Conservation (phyloP, 2,113 vertebrate species). For the Neotoma lepida region DNA sequence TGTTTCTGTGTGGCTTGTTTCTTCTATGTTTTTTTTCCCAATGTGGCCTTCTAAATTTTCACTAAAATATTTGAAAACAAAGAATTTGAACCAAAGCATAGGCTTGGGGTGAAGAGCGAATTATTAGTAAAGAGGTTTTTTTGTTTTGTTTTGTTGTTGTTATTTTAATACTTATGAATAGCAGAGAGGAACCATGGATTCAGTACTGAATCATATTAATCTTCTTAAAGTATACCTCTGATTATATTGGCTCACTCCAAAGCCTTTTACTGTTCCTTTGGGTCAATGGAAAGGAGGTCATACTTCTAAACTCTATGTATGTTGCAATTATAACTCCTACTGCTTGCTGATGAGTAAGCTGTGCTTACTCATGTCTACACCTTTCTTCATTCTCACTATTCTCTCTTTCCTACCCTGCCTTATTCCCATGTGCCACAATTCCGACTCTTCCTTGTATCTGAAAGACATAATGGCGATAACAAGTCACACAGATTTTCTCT, state of each 20-base stretch:
- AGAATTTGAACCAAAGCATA: conserved; percentile 54
- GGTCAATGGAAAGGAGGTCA: conserved; percentile 33
- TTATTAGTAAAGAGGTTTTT: conserved; percentile 15
- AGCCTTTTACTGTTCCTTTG: conserved; percentile 30
- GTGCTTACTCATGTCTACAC: not conserved
- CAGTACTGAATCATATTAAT: conserved; percentile 55
- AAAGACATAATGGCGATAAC: not conserved
- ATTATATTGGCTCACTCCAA: conserved; percentile 10
- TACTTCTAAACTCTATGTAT: conserved; percentile 40
- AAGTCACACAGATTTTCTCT: conserved; percentile 32
- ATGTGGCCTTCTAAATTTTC: conserved; percentile 60
- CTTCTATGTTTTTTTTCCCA: conserved; percentile 44
- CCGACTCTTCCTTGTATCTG: not conserved
- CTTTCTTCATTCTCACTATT: not conserved
- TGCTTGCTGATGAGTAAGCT: not conserved
- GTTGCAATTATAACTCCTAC: conserved; percentile 43
- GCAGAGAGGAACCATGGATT: conserved; percentile 33
- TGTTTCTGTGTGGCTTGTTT: conserved; percentile 53
- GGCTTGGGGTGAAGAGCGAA: conserved; percentile 35
- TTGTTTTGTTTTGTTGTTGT: not conserved
- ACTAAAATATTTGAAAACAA: conserved; percentile 58
- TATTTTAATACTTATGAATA: not conserved
- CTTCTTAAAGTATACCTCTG: conserved; percentile 40
- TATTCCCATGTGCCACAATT: not conserved
- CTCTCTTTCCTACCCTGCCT: not conserved